Base-by-base conservation (phyloP, 2,888 invertebrate genomes). In the Xanthia togata region DNA sequence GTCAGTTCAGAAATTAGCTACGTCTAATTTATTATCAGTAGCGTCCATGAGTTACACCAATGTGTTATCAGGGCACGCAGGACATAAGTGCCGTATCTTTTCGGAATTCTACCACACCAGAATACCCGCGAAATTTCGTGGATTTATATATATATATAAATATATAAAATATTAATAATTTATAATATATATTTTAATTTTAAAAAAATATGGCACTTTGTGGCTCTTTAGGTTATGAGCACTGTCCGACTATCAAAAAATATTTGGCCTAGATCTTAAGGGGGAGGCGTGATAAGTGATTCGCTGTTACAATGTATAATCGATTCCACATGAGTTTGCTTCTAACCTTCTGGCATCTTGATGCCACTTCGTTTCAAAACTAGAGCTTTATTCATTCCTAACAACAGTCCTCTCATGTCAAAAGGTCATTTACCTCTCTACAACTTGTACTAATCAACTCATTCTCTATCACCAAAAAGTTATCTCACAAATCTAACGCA, bases 401-500 rank as follows among this genome's bases (percentile, higher is more conserved):
- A 3, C 11, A 38, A 47, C 59, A 23, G 6, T 5, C 12, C 23
- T 38, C 11, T 23, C 14, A 59, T 55, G 70, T 81, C 83, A 76
- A 74, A 47, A 72, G 78, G 63, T 78, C 63, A 59, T 77, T 81
- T 65, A 79, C 70, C 73, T 62, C 41, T 57, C 47, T 23, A 69
- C 41, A 59, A 63, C 63, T 55, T 65, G 35, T 74, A 78, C 65
- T 50, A 79, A 83, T 87, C 73, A 87, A 85, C 78, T 70, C 31
- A 72, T 78, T 81, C 84, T 79, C 78, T 87, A 83, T 83, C 73
- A 81, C 64, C n/a, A 82, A 70, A 79, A 75, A 68, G 72, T 88
- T 81, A 87, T 87, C 87, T 85, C 65, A 70, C 65, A 74, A 62
- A 83, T 88, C 80, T 78, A 38, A 78, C 72, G 57, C 72, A 77